Conservation (phyloP, 2,888 invertebrate species). For the Cactoblastis cactorum region DNA sequence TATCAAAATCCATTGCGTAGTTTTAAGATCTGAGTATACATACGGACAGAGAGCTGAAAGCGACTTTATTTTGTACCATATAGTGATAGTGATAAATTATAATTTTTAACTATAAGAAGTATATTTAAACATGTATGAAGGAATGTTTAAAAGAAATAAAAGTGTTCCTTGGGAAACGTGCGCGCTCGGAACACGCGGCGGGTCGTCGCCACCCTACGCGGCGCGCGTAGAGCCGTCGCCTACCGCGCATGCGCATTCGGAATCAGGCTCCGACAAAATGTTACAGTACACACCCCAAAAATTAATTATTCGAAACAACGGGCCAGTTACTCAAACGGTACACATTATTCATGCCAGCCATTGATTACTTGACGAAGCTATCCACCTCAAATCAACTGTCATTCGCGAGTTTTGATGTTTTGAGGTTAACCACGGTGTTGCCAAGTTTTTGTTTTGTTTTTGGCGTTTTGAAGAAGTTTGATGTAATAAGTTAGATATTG, state of each 20-base stretch:
- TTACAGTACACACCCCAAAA: constrained; percentile 62
- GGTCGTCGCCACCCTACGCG: constrained; percentile 43
- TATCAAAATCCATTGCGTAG: no score
- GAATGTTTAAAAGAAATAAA: no score
- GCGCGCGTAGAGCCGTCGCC: constrained; percentile 44
- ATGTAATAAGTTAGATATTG: no score
- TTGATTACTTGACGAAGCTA: constrained; percentile 40
- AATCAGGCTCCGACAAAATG: constrained; percentile 42
- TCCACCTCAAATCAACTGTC: not conserved
- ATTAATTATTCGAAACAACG: constrained; percentile 67
- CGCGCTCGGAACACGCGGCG: no score
- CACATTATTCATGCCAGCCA: constrained; percentile 46
- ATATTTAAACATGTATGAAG: no score
- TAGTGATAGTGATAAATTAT: no score
- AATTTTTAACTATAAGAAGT: no score
- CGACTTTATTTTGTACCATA: no score
- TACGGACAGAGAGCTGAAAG: no score
- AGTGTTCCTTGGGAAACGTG: no score
- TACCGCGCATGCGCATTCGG: constrained; percentile 56
- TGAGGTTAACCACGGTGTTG: not conserved
- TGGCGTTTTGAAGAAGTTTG: not conserved
- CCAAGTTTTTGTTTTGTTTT: not conserved
- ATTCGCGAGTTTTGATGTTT: constrained; percentile 6
- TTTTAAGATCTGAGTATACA: no score
- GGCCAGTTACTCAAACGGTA: constrained; percentile 44